phyloP scores from a whole-genome alignment of 2,113 vertebrate species.

The Cromileptes altivelis region DNA sequence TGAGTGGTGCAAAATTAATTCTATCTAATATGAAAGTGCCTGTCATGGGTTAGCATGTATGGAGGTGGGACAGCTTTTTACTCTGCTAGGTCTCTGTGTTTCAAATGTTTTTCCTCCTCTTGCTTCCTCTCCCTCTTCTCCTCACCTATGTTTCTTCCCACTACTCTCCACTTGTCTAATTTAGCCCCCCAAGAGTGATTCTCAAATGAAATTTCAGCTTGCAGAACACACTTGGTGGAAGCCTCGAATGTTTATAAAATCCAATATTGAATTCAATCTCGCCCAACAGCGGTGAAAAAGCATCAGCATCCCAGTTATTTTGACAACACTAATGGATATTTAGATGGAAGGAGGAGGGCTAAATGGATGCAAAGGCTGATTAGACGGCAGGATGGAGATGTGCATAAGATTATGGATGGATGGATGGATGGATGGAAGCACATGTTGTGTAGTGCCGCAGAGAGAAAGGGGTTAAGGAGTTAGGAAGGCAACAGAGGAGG shows the following conservation, averaged over 20 bases:
- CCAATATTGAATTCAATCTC: constrained; percentile 20
- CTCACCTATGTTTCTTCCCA: neutral
- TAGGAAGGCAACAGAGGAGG: constrained; percentile 20
- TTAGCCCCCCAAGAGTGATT: neutral
- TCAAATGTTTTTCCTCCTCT: neutral
- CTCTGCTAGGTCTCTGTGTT: neutral
- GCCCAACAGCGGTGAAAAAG: constrained; percentile 1
- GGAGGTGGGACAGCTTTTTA: neutral
- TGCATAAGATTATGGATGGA: constrained; percentile 27
- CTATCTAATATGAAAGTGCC: too few relatives aligned
- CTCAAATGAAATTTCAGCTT: constrained; percentile 5
- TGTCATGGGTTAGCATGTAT: neutral
- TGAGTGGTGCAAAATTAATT: too few relatives aligned
- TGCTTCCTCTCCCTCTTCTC: neutral
- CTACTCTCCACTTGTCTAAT: constrained; percentile 12
- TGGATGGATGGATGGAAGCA: constrained; percentile 16
- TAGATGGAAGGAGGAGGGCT: constrained; percentile 27
- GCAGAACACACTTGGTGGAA: constrained; percentile 17
- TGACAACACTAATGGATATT: constrained; percentile 40
- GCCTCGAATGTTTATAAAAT: constrained; percentile 26
- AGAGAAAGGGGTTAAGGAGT: constrained; percentile 20
- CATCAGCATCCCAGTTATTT: constrained; percentile 27
- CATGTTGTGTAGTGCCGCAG: neutral
- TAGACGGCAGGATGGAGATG: constrained; percentile 14
- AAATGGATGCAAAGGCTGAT: constrained; percentile 36